These are phyloP conservation scores for Auanema freiburgensis DNA, from an alignment of 2,888 invertebrate genomes.

Conservation along the genomic window DNA sequence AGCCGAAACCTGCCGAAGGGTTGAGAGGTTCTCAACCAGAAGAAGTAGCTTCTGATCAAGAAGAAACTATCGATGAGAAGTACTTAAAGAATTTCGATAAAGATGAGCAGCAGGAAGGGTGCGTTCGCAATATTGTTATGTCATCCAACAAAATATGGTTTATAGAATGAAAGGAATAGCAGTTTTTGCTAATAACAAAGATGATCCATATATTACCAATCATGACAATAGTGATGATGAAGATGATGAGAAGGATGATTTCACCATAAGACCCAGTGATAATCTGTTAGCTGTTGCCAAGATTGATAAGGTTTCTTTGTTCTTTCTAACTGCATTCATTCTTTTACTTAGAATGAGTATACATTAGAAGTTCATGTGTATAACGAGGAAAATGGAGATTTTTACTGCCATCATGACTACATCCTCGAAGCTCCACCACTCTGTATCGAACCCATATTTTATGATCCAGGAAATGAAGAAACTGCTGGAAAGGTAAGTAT, in stretches of 20 bases:
- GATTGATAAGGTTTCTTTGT: slow-evolving; percentile 76
- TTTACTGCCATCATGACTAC: slow-evolving; percentile 85
- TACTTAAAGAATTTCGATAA: slow-evolving; percentile 39
- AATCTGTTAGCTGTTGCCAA: slow-evolving; percentile 85
- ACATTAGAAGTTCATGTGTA: slow-evolving; percentile 73
- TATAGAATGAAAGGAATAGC: slow-evolving; percentile 54
- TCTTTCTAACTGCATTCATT: neutral
- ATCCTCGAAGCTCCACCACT: slow-evolving; percentile 85
- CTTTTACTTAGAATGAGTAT: slow-evolving; percentile 47
- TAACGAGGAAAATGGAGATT: slow-evolving; percentile 83
- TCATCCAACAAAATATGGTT: neutral
- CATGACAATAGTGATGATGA: slow-evolving; percentile 53
- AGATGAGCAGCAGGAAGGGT: slow-evolving; percentile 13
- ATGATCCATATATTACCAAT: slow-evolving; percentile 58
- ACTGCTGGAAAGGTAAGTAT: slow-evolving; percentile 27
- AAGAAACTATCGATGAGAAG: slow-evolving; percentile 24
- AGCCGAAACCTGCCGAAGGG: no score
- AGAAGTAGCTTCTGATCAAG: slow-evolving; percentile 17
- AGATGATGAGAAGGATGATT: slow-evolving; percentile 75
- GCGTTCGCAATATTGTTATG: neutral
- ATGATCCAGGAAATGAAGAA: slow-evolving; percentile 76
- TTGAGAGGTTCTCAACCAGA: slow-evolving; percentile 1
- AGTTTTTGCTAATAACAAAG: slow-evolving; percentile 47
- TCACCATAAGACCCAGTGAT: slow-evolving; percentile 82
- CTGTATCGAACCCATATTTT: slow-evolving; percentile 87